Base-by-base conservation (phyloP, 2,888 invertebrate species). In the Apamea sordens region DNA sequence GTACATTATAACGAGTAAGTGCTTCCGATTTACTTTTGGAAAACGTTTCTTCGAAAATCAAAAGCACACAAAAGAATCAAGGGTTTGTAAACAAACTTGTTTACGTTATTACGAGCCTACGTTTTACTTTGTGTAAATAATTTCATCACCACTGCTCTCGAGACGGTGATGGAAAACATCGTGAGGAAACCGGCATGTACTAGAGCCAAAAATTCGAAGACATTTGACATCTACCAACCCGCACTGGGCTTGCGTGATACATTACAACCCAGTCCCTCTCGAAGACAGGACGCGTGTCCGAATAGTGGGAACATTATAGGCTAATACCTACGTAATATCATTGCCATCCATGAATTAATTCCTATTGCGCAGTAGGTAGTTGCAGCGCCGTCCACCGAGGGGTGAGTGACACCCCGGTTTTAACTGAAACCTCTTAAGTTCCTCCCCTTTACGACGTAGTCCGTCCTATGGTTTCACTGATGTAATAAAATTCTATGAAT, bases 351-450 rank as follows among this genome's bases (percentile, higher is more conserved):
- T 36, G 5, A 5, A 61, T 21, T 7, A n/a, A 0, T 50, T 5
- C 21, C n/a, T 50, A 21, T 50, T 41, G 32, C 18, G 13, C 53
- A 65, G 28, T 41, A n/a, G 1, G 18, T 18, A 47, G 18, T 47
- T 47, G 44, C 32, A 47, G 7, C 15, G 13, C 13, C 21, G 11
- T 44, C 7, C 24, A 13, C 28, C 36, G 18, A 24, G 28, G 36
- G 78, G 84, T 84, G 47, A 78, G 11, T 84, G 36, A 77, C 77
- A 50, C 61, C 53, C 8, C 65, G 24, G 41, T n/a, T 44, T 53
- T 36, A 83, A 56, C 21, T 41, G 84, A 80, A 80, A 32, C 80
- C 80, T 15, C 6, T 47, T 21, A 84, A 80, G 47, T 32, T 15
- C 13, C 61, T 44, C 50, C 21, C 32, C 41, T 80, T 56, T 47